Evolutionary conservation across 2,888 invertebrate species (phyloP).

Genomic region (Pardosa pseudoannulata): DNA sequence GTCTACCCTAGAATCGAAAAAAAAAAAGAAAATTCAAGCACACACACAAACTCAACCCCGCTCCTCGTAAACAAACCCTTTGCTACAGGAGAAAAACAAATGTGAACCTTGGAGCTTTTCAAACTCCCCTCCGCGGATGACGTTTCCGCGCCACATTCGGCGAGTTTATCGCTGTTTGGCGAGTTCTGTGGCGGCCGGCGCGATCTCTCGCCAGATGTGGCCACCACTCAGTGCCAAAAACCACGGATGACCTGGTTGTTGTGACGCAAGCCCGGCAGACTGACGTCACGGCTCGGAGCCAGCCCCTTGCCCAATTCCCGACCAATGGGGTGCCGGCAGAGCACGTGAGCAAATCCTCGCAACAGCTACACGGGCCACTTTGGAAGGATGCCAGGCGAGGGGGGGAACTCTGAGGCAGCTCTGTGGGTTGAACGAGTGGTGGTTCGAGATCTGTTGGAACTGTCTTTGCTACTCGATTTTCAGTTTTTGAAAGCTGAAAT

Average conservation of each 20-base stretch:
- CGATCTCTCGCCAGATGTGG: conserved; percentile 44
- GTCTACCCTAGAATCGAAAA: no score
- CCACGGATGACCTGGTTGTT: conserved; percentile 68
- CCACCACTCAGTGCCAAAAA: not conserved
- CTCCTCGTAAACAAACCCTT: conserved; percentile 4
- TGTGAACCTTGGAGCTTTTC: conserved; percentile 37
- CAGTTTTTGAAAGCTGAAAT: not conserved
- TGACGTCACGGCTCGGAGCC: conserved; percentile 65
- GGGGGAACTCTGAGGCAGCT: conserved; percentile 22
- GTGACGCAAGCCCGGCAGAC: conserved; percentile 63
- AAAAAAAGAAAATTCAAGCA: not conserved
- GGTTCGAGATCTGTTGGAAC: not conserved
- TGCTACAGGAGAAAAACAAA: not conserved
- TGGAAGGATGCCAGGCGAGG: conserved; percentile 66
- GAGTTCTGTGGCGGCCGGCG: not conserved
- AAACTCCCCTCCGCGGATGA: conserved; percentile 67
- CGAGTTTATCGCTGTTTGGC: conserved; percentile 34
- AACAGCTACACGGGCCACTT: conserved; percentile 35
- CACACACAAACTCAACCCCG: not conserved
- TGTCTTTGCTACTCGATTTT: not conserved
- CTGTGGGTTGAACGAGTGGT: not conserved
- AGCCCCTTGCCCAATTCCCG: conserved; percentile 69
- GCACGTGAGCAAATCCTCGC: conserved; percentile 68
- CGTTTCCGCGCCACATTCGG: not conserved
- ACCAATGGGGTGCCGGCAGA: conserved; percentile 45